Base-by-base conservation (phyloP, 2,797 vertebrate genomes). In the Eleutherodactylus coqui region DNA sequence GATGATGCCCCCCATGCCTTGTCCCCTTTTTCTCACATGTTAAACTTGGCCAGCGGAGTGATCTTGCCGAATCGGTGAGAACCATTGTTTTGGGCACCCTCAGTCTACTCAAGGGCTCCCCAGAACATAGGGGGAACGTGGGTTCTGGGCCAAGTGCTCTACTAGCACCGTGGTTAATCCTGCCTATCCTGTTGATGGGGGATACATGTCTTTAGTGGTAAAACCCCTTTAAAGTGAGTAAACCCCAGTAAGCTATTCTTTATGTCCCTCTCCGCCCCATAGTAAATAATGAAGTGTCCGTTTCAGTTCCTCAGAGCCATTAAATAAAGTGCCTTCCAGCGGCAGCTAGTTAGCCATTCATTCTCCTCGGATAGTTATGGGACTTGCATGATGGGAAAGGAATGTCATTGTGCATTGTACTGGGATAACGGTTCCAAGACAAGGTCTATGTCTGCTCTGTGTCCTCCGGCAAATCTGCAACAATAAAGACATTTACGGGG, bases 401-500 rank as follows among this genome's bases (percentile, higher is more conserved):
- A 84, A 84, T 77, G 73, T 11, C 58, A 38, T 76, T 76, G 81
- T 83, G 1, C 58, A 69, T 84, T 76, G 83, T 84, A 34, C 41
- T 67, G 60, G 41, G 24, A 75, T 27, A 55, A 83, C 19, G 41
- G 41, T 34, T 76, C 55, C 49, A 41, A 67, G 76, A 45, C 38
- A 51, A 64, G 73, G 83, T 84, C 75, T 76, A 64, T 76, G 82
- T 76, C 82, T 76, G 58, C 41, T 75, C 58, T 64, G 29, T 76
- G 55, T 77, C 73, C 81, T 73, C 38, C 32, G 69, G 67, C 51
- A 72, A 43, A 19, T 24, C n/a, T n/a, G 9, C 0, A 83, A 73
- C 81, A 83, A 83, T 83, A 75, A 55, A 55, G 81, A 83, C 69
- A 75, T 83, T 83, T 55, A 75, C 47, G 60, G 51, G 36, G 19